A percentile compares a stretch with the other conserved stretches of the same genome.
These are phyloP conservation scores for Callaeas wilsoni DNA, from an alignment of 2,113 vertebrate genomes.

Conservation along the genomic window DNA sequence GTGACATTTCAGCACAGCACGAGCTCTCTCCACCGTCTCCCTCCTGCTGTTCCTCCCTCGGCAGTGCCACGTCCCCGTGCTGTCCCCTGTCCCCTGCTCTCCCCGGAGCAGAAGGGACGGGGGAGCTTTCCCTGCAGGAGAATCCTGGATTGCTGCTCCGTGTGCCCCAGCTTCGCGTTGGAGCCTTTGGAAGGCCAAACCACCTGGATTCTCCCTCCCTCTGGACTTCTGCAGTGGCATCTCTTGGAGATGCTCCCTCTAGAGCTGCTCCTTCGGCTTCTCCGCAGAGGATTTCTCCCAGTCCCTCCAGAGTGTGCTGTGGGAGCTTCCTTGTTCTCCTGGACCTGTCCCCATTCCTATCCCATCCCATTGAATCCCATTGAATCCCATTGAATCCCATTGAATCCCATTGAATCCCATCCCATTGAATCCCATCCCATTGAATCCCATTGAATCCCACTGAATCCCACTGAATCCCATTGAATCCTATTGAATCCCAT, in stretches of 20 bases:
- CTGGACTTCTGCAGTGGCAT: neutral
- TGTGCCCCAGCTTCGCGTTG: neutral
- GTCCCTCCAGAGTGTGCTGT: neutral
- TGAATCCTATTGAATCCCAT: too few relatives aligned
- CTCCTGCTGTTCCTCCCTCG: neutral
- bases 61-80: neutral
- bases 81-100: neutral
- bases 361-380: neutral
- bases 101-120: neutral
- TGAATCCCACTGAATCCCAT: too few relatives aligned
- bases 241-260: neutral
- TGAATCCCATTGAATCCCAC: too few relatives aligned
- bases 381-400: too few relatives aligned
- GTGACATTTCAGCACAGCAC: neutral
- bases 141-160: rapidly evolving
- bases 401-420: too few relatives aligned
- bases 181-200: neutral
- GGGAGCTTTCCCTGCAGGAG: neutral
- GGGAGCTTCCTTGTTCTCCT: neutral
- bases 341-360: neutral
- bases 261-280: neutral
- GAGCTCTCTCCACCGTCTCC: neutral
- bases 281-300: neutral
- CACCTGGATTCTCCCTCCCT: rapidly evolving
- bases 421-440: too few relatives aligned